Conservation (phyloP, 2,113 vertebrate genomes). For the Probosciger aterrimus region DNA sequence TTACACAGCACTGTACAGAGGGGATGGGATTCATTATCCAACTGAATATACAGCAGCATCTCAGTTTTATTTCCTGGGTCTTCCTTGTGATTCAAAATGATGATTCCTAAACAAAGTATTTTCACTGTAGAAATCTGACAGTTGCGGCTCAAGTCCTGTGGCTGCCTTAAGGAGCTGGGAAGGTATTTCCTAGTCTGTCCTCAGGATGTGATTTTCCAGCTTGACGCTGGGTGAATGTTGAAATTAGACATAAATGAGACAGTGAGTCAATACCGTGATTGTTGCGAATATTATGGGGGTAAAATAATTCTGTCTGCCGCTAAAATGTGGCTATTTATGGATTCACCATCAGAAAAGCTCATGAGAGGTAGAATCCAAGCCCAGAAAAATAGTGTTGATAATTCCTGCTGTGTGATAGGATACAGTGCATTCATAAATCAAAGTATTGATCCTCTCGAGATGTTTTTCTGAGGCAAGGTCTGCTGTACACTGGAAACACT, state of each 20-base stretch:
- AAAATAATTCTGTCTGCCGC: background rate
- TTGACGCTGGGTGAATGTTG: background rate
- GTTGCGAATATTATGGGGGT: rapidly evolving
- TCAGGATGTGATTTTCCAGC: background rate
- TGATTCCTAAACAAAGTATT: background rate
- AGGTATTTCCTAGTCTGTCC: background rate
- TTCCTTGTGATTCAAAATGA: background rate
- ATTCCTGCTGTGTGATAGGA: background rate
- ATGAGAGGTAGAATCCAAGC: background rate
- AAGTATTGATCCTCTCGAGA: background rate
- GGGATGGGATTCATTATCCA: background rate
- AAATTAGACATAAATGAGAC: background rate
- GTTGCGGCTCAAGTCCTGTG: background rate
- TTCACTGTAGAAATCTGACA: background rate
- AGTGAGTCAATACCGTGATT: rapidly evolving
- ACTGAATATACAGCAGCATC: background rate
- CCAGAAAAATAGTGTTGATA: background rate
- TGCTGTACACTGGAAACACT: background rate
- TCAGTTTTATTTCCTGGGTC: background rate
- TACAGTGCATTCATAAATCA: background rate
- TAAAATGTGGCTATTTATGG: background rate
- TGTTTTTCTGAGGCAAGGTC: background rate
- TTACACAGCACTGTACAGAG: background rate
- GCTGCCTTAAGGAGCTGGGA: background rate
- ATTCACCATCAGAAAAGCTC: background rate